Conservation (phyloP, 1,140 invertebrate species). For the Listronotus bonariensis region DNA sequence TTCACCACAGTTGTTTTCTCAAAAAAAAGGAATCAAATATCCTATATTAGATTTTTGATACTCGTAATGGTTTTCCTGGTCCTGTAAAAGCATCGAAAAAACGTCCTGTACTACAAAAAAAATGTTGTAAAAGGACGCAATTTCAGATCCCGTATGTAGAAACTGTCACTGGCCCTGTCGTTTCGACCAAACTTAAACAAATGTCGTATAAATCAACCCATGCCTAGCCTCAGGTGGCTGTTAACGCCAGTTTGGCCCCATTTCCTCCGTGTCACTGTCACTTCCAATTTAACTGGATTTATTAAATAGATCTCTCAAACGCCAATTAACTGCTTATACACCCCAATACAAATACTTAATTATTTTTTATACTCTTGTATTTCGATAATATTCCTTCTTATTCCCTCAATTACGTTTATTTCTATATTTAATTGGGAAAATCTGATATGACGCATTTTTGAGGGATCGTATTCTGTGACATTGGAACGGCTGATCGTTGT, state of each 20-base stretch:
- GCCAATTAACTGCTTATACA: conserved; percentile 30
- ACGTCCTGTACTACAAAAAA: no score
- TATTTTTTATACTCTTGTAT: conserved; percentile 28
- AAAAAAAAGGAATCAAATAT: no score
- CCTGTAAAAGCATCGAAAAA: no score
- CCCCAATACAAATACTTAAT: conserved; percentile 24
- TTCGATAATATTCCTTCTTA: conserved; percentile 7
- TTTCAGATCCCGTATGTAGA: no score
- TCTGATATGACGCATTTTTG: conserved; percentile 20
- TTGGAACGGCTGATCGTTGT: conserved; percentile 1
- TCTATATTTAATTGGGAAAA: conserved; percentile 25
- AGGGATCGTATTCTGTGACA: conserved; percentile 17
- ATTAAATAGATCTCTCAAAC: conserved; percentile 30
- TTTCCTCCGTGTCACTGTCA: conserved; percentile 28
- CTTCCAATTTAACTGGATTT: conserved; percentile 27
- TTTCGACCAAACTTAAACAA: no score
- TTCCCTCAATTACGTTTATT: conserved; percentile 11
- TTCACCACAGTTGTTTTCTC: no score
- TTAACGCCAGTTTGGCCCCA: conserved; percentile 18
- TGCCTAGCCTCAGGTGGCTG: conserved; percentile 10
- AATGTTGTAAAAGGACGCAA: no score
- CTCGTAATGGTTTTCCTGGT: no score
- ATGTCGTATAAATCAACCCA: no score
- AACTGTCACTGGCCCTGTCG: no score
- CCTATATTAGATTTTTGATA: no score